Evolutionary conservation across 2,888 invertebrate species (phyloP).

Genomic region (Watsonalla binaria): DNA sequence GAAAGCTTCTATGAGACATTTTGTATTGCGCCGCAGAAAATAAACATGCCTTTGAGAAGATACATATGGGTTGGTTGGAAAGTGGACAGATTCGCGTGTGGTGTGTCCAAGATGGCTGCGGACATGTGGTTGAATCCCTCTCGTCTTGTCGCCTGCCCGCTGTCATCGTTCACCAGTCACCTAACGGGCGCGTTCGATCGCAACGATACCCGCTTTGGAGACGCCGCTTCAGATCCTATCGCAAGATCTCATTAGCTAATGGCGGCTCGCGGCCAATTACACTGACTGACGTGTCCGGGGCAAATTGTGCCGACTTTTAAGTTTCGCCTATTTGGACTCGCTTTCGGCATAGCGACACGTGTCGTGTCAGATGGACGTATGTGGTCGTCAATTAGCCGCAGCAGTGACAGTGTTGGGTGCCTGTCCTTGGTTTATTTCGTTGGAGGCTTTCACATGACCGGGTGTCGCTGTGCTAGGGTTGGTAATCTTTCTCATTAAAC

Average conservation of each 20-base stretch:
- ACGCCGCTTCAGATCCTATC: constrained; percentile 55
- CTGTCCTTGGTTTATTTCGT: too few species aligned
- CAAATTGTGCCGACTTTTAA: constrained; percentile 40
- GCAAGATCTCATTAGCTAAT: constrained; percentile 53
- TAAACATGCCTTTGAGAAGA: too few species aligned
- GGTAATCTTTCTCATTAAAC: too few species aligned
- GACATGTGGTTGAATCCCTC: constrained; percentile 21
- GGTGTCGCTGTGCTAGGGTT: too few species aligned
- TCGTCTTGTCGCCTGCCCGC: constrained; percentile 33
- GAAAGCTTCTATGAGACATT: too few species aligned
- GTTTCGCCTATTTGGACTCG: constrained; percentile 25
- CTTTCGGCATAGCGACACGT: constrained; percentile 21
- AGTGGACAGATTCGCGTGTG: constrained; percentile 17
- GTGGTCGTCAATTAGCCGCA: not conserved
- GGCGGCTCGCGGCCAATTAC: constrained; percentile 63
- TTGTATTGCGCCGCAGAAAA: not conserved
- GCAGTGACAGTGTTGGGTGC: not conserved
- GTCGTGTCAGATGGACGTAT: constrained; percentile 7
- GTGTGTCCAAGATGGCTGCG: constrained; percentile 18
- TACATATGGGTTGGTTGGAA: not conserved
- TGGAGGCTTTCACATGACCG: too few species aligned
- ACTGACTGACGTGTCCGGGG: constrained; percentile 71
- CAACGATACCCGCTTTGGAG: constrained; percentile 44
- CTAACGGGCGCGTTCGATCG: constrained; percentile 43
- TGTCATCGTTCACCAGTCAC: constrained; percentile 37